A percentile compares a stretch with the other conserved stretches of the same genome.
phyloP scores from a whole-genome alignment of 2,113 vertebrate genomes.

The Phaethornis superciliosus region DNA sequence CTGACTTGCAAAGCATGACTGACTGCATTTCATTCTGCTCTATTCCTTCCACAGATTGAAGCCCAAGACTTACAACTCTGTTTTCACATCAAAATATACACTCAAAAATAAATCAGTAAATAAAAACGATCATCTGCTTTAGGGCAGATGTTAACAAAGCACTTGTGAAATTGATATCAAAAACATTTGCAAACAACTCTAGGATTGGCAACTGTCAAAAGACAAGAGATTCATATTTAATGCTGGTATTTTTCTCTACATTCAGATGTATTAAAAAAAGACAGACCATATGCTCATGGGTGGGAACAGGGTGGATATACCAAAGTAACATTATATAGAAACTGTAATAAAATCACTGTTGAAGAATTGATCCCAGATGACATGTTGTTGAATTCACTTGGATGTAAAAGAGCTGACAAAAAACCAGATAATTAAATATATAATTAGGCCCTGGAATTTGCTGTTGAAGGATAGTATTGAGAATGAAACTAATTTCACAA shows the following conservation, averaged over 20 bases:
- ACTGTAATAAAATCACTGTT: constrained; percentile 57
- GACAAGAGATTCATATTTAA: constrained; percentile 1
- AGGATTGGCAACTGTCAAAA: constrained; percentile 21
- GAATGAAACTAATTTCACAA: not conserved
- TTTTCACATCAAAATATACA: constrained; percentile 32
- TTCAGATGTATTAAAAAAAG: constrained; percentile 49
- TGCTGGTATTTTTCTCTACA: not conserved
- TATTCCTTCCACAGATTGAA: constrained; percentile 47
- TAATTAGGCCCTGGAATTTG: constrained; percentile 38
- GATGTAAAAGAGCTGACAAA: constrained; percentile 56
- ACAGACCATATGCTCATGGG: constrained; percentile 13
- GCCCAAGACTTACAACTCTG: constrained; percentile 6
- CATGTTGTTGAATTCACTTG: constrained; percentile 25
- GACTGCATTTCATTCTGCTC: constrained; percentile 52
- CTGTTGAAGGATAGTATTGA: not conserved
- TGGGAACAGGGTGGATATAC: constrained; percentile 22
- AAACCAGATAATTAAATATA: constrained; percentile 63
- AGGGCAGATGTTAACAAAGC: constrained; percentile 63
- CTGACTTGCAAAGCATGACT: constrained; percentile 64
- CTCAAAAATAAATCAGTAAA: constrained; percentile 26
- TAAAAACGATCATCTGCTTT: not conserved
- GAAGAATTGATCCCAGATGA: constrained; percentile 62
- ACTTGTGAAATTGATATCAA: constrained; percentile 29
- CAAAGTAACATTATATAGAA: constrained; percentile 39
- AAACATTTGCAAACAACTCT: constrained; percentile 48